These are phyloP conservation scores for Lasioglossum leucozonium DNA, from an alignment of 2,888 invertebrate genomes.

Conservation along the genomic window DNA sequence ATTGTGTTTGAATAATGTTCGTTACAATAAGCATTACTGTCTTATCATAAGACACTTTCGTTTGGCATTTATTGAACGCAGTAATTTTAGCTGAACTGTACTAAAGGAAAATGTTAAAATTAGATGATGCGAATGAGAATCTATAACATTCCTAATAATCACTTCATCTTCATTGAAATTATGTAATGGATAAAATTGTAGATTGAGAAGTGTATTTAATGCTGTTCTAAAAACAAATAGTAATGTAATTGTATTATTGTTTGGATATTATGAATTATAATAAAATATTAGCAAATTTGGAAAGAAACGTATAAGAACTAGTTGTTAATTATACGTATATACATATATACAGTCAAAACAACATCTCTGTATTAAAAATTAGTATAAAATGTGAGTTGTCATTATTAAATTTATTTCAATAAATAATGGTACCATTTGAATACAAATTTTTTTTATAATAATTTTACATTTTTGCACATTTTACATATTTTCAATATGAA, in stretches of 20 bases:
- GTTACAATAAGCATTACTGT: conserved; percentile 8
- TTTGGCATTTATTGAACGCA: conserved; percentile 59
- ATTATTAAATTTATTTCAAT: conserved; percentile 48
- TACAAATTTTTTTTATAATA: conserved; percentile 22
- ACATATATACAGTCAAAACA: conserved; percentile 26
- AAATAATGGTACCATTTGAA: conserved; percentile 36
- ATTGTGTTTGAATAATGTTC: conserved; percentile 15
- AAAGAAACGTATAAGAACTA: conserved; percentile 70
- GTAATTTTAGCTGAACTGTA: conserved; percentile 55
- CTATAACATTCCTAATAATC: conserved; percentile 67
- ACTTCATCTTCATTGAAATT: conserved; percentile 56
- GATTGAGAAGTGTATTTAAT: conserved; percentile 65
- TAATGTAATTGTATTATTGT: conserved; percentile 77
- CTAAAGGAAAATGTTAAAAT: conserved; percentile 59
- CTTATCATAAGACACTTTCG: conserved; percentile 48
- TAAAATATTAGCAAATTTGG: conserved; percentile 70
- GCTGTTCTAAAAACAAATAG: conserved; percentile 68
- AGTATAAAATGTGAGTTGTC: conserved; percentile 41
- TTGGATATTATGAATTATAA: conserved; percentile 75
- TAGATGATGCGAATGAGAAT: conserved; percentile 48
- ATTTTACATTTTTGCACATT: conserved; percentile 24
- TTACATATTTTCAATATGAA: neutral
- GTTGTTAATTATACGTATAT: conserved; percentile 75
- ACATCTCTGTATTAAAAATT: conserved; percentile 31
- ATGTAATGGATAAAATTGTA: conserved; percentile 60